Evolutionary conservation across 2,113 vertebrate species (phyloP).

Genomic region (Ctenomys sociabilis): DNA sequence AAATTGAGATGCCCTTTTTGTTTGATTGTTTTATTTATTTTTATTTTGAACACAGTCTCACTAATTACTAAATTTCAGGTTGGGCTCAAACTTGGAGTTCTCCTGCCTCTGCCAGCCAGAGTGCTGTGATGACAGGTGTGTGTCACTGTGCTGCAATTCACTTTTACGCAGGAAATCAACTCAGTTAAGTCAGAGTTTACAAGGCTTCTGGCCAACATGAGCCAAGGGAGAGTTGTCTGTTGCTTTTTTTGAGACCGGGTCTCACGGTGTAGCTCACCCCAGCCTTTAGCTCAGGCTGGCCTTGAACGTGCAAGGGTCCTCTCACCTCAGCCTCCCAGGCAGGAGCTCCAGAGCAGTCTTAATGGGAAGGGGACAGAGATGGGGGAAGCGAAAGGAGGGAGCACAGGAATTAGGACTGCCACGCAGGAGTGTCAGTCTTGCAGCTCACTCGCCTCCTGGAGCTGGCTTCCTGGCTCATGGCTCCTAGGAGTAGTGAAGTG

Average conservation of each 20-base stretch:
- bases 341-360: not conserved
- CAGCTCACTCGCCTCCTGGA: not conserved
- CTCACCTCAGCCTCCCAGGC: not conserved
- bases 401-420: too few species aligned
- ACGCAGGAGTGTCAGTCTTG: too few species aligned
- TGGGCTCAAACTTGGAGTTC: not conserved
- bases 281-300: not conserved
- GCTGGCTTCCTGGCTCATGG: not conserved
- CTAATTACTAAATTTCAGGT: not conserved
- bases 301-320: not conserved
- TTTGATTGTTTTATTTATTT: not conserved
- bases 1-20: not conserved
- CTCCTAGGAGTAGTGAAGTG: not conserved
- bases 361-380: not conserved
- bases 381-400: not conserved
- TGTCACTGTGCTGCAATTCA: not conserved
- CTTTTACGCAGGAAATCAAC: not conserved
- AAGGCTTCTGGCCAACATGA: not conserved
- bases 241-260: not conserved
- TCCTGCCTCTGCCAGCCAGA: not conserved
- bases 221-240: not conserved
- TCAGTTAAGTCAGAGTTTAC: not conserved
- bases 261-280: not conserved
- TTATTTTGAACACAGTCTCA: not conserved
- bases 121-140: too few species aligned